phyloP scores from a whole-genome alignment of 2,888 invertebrate genomes.

The Sialis fuliginosa region DNA sequence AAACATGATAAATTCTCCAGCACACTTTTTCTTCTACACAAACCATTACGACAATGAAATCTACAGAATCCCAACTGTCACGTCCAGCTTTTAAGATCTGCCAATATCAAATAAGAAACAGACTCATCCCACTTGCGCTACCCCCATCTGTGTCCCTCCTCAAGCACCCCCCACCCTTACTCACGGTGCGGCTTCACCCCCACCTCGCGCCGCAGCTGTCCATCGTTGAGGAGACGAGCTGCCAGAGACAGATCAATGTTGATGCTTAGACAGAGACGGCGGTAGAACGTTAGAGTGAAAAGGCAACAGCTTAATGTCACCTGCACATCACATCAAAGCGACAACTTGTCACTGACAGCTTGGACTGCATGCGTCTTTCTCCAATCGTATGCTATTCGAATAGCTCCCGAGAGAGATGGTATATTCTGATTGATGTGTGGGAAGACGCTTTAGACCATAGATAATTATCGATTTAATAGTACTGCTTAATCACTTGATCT shows the following conservation, averaged over 20 bases:
- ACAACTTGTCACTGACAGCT: background rate
- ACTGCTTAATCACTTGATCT: too few species aligned
- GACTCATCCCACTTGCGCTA: background rate
- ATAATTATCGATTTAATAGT: too few species aligned
- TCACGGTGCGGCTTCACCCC: background rate
- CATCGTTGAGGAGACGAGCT: background rate
- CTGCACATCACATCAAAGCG: constrained; percentile 10
- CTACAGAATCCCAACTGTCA: background rate
- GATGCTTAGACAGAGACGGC: constrained; percentile 15
- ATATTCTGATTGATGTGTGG: too few species aligned
- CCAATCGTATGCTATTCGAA: too few species aligned
- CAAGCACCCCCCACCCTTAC: background rate
- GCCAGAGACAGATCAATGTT: constrained; percentile 25
- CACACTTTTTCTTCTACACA: too few species aligned
- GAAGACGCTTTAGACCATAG: too few species aligned
- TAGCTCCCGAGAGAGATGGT: too few species aligned
- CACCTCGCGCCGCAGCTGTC: background rate
- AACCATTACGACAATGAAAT: too few species aligned
- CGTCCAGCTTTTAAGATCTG: background rate
- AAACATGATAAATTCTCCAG: too few species aligned
- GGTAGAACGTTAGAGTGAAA: background rate
- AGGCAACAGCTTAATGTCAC: constrained; percentile 10
- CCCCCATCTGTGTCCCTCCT: background rate
- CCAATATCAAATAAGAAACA: background rate
- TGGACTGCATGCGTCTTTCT: too few species aligned